Conservation (phyloP, 2,113 vertebrate genomes). For the Pyxicephalus adspersus region DNA sequence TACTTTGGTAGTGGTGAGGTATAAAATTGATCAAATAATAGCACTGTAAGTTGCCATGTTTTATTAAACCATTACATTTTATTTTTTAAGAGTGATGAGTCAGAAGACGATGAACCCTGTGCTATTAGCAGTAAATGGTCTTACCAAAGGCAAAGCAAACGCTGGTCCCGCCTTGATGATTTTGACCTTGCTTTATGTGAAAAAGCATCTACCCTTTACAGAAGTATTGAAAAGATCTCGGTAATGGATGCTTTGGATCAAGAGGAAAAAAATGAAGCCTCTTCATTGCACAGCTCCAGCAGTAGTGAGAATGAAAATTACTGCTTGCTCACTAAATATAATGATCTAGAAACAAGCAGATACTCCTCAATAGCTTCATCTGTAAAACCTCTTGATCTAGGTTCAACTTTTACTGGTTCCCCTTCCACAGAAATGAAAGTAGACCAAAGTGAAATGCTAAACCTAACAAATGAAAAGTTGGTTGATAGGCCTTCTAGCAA, state of each 20-base stretch:
- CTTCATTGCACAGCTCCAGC: constrained; percentile 78
- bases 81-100: constrained; percentile 72
- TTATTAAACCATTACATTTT: too few species aligned
- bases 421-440: too few species aligned
- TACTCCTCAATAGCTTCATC: constrained; percentile 78
- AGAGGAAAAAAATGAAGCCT: constrained; percentile 70
- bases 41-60: too few species aligned
- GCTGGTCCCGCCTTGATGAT: constrained; percentile 75
- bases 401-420: constrained; percentile 71
- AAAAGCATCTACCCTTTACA: constrained; percentile 36
- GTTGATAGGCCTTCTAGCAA: constrained; percentile 71
- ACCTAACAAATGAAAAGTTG: constrained; percentile 60
- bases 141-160: constrained; percentile 71
- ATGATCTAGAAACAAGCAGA: constrained; percentile 69
- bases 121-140: constrained; percentile 85
- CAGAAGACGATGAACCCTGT: constrained; percentile 79
- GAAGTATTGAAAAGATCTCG: constrained; percentile 53
- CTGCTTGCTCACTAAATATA: constrained; percentile 59
- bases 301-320: constrained; percentile 83
- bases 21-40: too few species aligned
- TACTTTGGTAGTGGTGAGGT: too few species aligned
- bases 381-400: constrained; percentile 61
- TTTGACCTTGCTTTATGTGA: constrained; percentile 54
- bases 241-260: constrained; percentile 56
- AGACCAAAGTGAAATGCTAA: constrained; percentile 63